Evolutionary conservation across 2,888 invertebrate genomes (phyloP).

Genomic region (Trichopoda pennipes): DNA sequence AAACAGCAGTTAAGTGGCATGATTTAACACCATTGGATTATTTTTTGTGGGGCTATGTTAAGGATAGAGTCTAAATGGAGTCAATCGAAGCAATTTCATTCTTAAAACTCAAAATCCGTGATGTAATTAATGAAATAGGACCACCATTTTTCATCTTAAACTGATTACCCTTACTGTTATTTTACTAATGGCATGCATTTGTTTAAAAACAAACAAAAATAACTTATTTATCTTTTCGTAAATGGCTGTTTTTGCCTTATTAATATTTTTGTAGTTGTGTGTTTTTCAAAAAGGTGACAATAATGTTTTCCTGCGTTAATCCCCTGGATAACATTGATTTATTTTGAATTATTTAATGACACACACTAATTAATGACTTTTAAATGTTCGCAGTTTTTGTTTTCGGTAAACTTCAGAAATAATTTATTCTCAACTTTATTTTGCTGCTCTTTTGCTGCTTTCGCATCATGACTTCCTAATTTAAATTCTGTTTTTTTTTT

Average conservation of each 20-base stretch:
- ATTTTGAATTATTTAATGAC: constrained; percentile 68
- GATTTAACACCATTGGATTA: no score
- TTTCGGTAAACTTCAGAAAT: constrained; percentile 61
- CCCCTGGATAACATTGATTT: constrained; percentile 65
- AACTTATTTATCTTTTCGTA: background rate
- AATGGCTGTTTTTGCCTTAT: background rate
- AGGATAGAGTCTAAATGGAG: no score
- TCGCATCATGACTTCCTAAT: constrained; percentile 48
- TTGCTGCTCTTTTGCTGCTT: constrained; percentile 4
- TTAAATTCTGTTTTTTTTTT: constrained; percentile 37
- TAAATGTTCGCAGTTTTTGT: constrained; percentile 25
- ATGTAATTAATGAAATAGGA: no score
- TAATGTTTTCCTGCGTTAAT: constrained; percentile 63
- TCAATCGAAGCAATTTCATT: no score
- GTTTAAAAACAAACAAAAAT: background rate
- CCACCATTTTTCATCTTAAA: no score
- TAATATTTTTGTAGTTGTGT: background rate
- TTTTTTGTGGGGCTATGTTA: no score
- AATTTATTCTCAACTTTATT: constrained; percentile 33
- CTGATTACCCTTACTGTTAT: constrained; percentile 18
- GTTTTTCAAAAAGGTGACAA: constrained; percentile 58
- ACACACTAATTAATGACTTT: constrained; percentile 64
- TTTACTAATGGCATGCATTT: constrained; percentile 55
- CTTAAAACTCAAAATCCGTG: no score
- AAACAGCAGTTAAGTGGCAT: no score